A percentile compares a stretch with the other conserved stretches of the same genome.
Evolutionary conservation across 2,113 vertebrate genomes (phyloP).

Genomic region (Pteronura brasiliensis): DNA sequence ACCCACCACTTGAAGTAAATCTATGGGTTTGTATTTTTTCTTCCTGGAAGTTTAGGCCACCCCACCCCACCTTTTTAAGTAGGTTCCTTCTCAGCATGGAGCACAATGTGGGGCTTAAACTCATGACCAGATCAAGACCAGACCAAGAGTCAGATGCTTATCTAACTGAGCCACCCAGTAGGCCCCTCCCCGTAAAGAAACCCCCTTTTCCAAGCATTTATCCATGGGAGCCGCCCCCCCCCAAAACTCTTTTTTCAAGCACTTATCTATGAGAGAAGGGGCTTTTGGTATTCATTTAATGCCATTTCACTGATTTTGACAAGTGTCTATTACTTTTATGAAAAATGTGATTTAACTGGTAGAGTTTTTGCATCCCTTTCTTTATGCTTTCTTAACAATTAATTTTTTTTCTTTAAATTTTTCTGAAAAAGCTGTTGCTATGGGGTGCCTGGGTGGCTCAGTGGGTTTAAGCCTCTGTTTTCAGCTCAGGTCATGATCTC

Average conservation of each 20-base stretch:
- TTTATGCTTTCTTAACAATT: background rate
- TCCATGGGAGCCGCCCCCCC: background rate
- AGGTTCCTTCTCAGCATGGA: too few species aligned
- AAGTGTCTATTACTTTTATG: background rate
- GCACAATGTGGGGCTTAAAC: too few species aligned
- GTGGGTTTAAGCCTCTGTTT: too few species aligned
- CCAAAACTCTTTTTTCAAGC: background rate
- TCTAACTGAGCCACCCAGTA: too few species aligned
- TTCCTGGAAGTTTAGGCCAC: background rate
- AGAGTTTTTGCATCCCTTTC: background rate
- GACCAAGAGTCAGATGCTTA: too few species aligned
- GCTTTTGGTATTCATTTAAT: conserved; percentile 22
- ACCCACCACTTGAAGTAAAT: background rate
- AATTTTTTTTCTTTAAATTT: background rate
- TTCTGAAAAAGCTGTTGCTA: background rate
- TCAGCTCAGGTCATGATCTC: too few species aligned
- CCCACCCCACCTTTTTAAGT: too few species aligned
- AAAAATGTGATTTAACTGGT: background rate
- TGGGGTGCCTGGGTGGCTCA: too few species aligned
- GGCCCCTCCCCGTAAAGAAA: background rate
- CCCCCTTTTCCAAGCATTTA: background rate
- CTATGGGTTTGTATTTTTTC: background rate
- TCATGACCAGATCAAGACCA: too few species aligned
- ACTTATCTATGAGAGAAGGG: background rate
- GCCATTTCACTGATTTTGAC: background rate